Base-by-base conservation (phyloP, 2,113 vertebrate species). In the Salminus brasiliensis region DNA sequence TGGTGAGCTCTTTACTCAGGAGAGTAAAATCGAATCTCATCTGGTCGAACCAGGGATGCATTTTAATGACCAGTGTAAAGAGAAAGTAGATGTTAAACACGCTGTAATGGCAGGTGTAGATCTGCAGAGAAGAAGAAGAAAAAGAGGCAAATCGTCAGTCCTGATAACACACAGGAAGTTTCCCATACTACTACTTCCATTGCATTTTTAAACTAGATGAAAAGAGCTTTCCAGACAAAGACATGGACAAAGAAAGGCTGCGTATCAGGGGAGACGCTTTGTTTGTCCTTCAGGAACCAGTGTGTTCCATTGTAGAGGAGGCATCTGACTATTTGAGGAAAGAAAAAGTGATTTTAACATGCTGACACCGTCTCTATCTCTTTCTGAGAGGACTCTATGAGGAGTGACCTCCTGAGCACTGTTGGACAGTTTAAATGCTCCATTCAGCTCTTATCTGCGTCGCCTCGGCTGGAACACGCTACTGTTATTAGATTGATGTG, bases 401-500 rank as follows among this genome's bases (percentile, higher is more conserved):
- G 7, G 21, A 39, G 21, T 66, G 62, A 39, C 62, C 62, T 66
- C 36, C 34, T 39, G 62, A 60, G 62, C 45, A 65, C 73, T 60
- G 34, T 30, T 23, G 69, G 73, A 36, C 76, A 78, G 43, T 55
- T 80, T 82, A 82, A 85, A 80, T 80, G 72, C 52, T 60, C 73
- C 59, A 70, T 70, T 80, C 77, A 83, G 72, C 74, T 29, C 78
- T 83, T 85, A 85, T 80, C 84, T 80, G 47, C 47, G 62, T 23
- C 41, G 57, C 63, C 66, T 72, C 47, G 41, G 23, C 63, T 41
- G 47, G 78, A 70, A 69, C 68, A 75, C 55, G 53, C 49, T 73
- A 45, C 83, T 41, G 71, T 81, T 82, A 83, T 76, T 83, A 72
- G 69, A 72, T 69, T 85, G 84, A 77, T 78, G 79, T 59, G 65